phyloP scores from a whole-genome alignment of 1,140 invertebrate genomes.

The Lepidurus couesii region DNA sequence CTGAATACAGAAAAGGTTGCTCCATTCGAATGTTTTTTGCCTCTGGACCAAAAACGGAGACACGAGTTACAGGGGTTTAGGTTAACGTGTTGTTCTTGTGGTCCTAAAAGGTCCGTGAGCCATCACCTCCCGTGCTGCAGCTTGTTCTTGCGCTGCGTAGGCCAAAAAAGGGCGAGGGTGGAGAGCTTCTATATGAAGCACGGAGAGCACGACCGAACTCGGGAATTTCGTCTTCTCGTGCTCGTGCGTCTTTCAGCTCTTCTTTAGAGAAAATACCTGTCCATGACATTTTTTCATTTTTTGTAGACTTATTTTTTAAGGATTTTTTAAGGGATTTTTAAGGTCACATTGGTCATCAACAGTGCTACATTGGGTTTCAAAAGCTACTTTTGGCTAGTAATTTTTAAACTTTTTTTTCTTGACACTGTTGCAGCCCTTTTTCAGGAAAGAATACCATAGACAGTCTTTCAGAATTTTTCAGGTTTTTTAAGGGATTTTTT shows the following conservation, averaged over 20 bases:
- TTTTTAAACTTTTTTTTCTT: too few species aligned
- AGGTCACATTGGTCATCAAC: too few species aligned
- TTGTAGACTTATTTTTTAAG: too few species aligned
- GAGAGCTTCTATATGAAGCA: constrained; percentile 3
- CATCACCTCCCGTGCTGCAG: not conserved
- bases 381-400: not conserved
- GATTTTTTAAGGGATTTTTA: too few species aligned
- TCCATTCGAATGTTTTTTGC: too few species aligned
- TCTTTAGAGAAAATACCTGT: too few species aligned
- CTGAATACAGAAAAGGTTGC: too few species aligned
- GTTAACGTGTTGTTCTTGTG: not conserved
- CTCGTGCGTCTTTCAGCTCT: not conserved
- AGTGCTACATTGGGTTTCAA: not conserved
- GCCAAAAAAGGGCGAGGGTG: constrained; percentile 14
- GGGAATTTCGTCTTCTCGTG: not conserved
- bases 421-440: too few species aligned
- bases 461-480: too few species aligned
- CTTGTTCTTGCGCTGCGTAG: not conserved
- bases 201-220: not conserved
- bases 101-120: not conserved
- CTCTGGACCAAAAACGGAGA: not conserved
- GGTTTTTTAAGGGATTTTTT: too few species aligned
- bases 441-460: too few species aligned
- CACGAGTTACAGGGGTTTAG: constrained; percentile 15
- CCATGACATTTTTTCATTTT: too few species aligned